phyloP scores from a whole-genome alignment of 2,797 vertebrate species.

The Bovichtus diacanthus region DNA sequence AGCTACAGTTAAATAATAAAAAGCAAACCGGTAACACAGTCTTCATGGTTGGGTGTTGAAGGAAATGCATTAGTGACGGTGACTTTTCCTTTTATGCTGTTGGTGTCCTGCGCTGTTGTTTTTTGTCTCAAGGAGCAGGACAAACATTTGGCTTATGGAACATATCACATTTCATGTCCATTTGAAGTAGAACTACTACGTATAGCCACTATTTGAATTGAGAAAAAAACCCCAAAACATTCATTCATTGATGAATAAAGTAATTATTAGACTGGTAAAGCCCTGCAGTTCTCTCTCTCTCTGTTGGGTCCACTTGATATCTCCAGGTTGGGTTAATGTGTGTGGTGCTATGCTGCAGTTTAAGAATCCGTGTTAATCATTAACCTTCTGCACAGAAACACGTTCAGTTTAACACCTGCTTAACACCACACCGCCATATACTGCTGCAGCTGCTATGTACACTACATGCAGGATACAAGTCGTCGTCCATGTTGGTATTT shows the following conservation, averaged over 20 bases:
- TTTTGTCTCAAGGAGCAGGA: not conserved
- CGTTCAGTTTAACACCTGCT: slow-evolving; percentile 24
- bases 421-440: not conserved
- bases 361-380: slow-evolving; percentile 66
- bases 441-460: slow-evolving; percentile 3
- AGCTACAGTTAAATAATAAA: not conserved
- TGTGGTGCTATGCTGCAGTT: slow-evolving; percentile 50
- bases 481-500: not conserved
- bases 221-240: not conserved
- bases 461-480: slow-evolving; percentile 3
- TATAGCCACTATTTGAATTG: not conserved
- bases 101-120: not conserved
- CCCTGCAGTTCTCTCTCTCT: not conserved
- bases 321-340: slow-evolving; percentile 63
- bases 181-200: not conserved
- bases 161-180: too few relatives aligned
- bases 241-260: not conserved
- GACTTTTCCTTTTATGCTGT: not conserved
- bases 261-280: not conserved
- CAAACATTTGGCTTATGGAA: not conserved
- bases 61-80: not conserved
- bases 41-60: not conserved
- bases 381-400: slow-evolving; percentile 46
- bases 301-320: slow-evolving; percentile 1
- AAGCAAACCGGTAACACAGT: not conserved